Evolutionary conservation across 2,797 vertebrate species (phyloP), one percentile per base, ranked within the genome.

Genomic region (Pangasius krempfi): DNA sequence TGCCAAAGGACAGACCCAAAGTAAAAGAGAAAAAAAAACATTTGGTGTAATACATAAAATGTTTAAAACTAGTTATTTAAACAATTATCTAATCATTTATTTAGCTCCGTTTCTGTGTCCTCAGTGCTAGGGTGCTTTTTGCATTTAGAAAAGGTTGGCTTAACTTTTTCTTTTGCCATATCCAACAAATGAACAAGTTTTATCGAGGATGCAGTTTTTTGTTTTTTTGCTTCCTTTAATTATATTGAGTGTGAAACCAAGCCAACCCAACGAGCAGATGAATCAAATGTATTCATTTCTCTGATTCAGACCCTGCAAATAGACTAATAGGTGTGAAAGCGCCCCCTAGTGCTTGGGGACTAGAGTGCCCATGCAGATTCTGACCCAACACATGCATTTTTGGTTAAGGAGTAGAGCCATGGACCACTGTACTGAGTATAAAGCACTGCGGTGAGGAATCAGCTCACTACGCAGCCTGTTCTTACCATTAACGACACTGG

Each of bases 401-500:
- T 58, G 44, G 44, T 62, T 60, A 70, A 16, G 52, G 54, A 84
- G 25, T 37, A 52, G 20, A 68, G 68, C 13, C 20, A 25, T 80
- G 66, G 30, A 60, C 18, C 30, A 81, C 62, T 73, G 52, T 68
- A 52, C 10, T 14, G 12, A 85, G 25, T 70, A 22, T 84, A 84
- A 83, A 70, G 64, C n/a, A 54, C 12, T 44, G 13, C 9, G 81
- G 40, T 83, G 37, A 83, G 60, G 60, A 64, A 47, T 64, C 58
- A 44, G 37, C 22, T 70, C 64, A 37, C 30, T 25, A 50, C 12
- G 20, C 83, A 66, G 81, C 52, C 86, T 40, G 40, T 84, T 94
- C 97, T 97, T 96, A 99, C 98, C 98, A 97, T 99, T 99, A 94
- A 98, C 94, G 93, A 98, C 95, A 87, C 97, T 97, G 0, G 98